These are phyloP conservation scores for Watsonalla cultraria DNA, from an alignment of 2,888 invertebrate genomes.

Conservation along the genomic window DNA sequence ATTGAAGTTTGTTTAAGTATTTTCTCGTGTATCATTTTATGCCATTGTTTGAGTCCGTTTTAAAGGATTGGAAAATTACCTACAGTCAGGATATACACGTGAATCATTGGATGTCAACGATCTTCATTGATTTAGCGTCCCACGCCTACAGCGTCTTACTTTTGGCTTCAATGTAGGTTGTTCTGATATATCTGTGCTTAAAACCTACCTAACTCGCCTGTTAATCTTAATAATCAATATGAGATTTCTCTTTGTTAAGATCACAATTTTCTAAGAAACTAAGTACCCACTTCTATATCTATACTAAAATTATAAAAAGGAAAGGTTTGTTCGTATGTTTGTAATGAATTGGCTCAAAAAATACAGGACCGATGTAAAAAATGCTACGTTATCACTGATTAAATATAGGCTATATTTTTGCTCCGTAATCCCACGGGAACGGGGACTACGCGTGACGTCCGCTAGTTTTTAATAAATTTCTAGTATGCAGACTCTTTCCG, in stretches of 20 bases:
- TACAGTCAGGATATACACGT: constrained; percentile 15
- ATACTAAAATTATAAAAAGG: no score
- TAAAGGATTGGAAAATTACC: constrained; percentile 34
- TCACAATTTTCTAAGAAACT: neutral
- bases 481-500: no score
- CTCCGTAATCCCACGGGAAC: no score
- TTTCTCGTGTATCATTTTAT: neutral
- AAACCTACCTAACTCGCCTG: neutral
- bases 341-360: no score
- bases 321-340: no score
- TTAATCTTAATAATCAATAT: neutral
- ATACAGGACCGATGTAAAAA: no score
- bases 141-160: constrained; percentile 42
- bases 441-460: no score
- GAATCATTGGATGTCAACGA: constrained; percentile 41
- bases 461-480: no score
- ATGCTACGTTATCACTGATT: no score
- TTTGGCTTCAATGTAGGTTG: constrained; percentile 7
- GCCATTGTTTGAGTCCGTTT: constrained; percentile 9
- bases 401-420: no score
- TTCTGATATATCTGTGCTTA: neutral
- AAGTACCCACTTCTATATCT: no score
- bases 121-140: constrained; percentile 31
- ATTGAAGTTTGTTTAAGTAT: neutral
- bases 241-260: neutral